Evolutionary conservation across 2,888 invertebrate genomes (phyloP), one percentile per base, ranked within the genome.

Genomic region (Nomada fucata): DNA sequence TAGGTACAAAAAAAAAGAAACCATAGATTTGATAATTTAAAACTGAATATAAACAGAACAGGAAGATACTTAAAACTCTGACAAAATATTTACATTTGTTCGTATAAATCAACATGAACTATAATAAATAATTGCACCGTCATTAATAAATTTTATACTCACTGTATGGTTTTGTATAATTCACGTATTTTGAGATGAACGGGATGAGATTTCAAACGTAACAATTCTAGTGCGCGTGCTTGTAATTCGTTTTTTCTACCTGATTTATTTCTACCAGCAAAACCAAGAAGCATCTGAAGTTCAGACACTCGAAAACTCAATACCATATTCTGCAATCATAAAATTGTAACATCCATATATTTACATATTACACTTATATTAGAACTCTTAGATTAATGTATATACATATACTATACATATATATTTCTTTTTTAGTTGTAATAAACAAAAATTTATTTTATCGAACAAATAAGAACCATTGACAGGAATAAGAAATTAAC

Each of bases 241-340:
- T 97, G 96, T 77, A 97, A 94, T 94, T 97, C 97, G 91, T 95
- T 95, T 94, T 98, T 98, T 91, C 97, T 95, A 84, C 97, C 97
- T 90, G 96, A 96, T 94, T 97, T 97, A 92, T 96, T 97, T 93
- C 96, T 95, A 88, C 97, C 97, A 89, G 97, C 96, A 94, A 96
- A 97, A 91, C 96, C 96, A 92, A 97, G 95, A 92, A 98, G 94
- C 94, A 96, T 96, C 95, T 97, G 97, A 92, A 98, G 96, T 94
- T 97, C 97, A 93, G 97, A 96, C 90, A 97, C 97, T 91, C 97
- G 96, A 94, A 97, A 97, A 92, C 95, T 95, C 94, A 96, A 94
- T 92, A 95, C 94, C 93, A 93, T 94, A 94, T 91, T 94, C 93
- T 94, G 91, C 36, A 93, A 93, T 88, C 73, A 88, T 63, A 84